These are phyloP conservation scores for Epirrhoe tristata DNA, from an alignment of 2,888 invertebrate genomes.

Conservation along the genomic window DNA sequence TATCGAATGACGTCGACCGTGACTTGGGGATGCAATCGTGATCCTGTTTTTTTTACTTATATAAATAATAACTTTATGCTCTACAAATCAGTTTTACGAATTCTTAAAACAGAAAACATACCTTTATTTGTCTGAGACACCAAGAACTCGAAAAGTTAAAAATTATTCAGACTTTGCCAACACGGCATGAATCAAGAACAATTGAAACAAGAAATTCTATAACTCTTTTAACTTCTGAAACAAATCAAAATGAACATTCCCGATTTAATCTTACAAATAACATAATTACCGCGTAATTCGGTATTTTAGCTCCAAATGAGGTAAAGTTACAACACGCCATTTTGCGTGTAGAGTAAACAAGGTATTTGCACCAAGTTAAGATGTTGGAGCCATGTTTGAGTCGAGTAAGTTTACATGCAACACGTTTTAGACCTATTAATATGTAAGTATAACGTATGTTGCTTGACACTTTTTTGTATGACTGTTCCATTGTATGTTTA, in stretches of 20 bases:
- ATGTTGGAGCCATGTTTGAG: slow-evolving; percentile 14
- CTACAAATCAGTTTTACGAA: too few relatives aligned
- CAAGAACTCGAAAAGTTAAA: background rate
- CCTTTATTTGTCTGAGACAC: too few relatives aligned
- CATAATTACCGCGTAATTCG: slow-evolving; percentile 25
- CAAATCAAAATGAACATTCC: slow-evolving; percentile 23
- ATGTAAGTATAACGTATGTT: background rate
- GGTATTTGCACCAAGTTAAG: slow-evolving; percentile 19
- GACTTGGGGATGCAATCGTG: too few relatives aligned
- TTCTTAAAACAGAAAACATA: too few relatives aligned
- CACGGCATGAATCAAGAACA: background rate
- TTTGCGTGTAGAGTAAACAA: slow-evolving; percentile 53
- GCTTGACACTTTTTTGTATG: background rate
- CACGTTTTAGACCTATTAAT: background rate
- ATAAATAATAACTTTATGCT: too few relatives aligned
- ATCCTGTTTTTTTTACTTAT: too few relatives aligned
- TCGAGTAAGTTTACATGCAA: slow-evolving; percentile 9
- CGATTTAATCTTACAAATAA: slow-evolving; percentile 31
- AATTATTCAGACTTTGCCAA: background rate
- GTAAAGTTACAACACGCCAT: slow-evolving; percentile 51
- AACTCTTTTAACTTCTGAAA: background rate
- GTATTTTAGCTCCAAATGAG: slow-evolving; percentile 20
- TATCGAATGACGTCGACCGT: too few relatives aligned
- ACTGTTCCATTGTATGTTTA: background rate
- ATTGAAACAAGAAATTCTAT: background rate